Base-by-base conservation (phyloP, 2,797 vertebrate genomes). In the Nyctalus aviator region DNA sequence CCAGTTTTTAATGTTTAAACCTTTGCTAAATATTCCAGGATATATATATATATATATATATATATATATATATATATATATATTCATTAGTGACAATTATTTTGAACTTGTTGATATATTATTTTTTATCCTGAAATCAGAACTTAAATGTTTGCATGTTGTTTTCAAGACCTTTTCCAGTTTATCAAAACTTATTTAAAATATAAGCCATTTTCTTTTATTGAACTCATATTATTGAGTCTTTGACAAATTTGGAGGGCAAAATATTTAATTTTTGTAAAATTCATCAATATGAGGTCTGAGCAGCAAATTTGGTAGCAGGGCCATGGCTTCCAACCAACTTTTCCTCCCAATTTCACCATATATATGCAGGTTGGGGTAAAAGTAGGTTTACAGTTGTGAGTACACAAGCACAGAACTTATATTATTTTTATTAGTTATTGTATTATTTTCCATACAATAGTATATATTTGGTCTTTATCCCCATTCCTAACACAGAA, bases 121-220 rank as follows among this genome's bases (percentile, higher is more conserved):
- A 59, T 90, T 90, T 90, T 62, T 15, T n/a, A 75, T 75, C 12
- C 44, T 95, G 10, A 93, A 71, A 53, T 91, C 4, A 91, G 27
- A 89, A 84, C 1, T 3, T 91, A 57, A 46, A 44, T 78, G 68
- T 76, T 84, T 93, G 76, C 69, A 71, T 71, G 37, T 37, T 75
- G 7, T 55, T 92, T 88, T 72, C 11, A 69, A 95, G n/a, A 37
- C 15, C 27, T 48, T 76, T 73, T 84, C 15, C 6, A 90, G 10
- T 77, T 89, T 77, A 66, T 50, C 10, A 83, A 86, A 62, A 64
- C 30, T 30, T 2, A 71, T 64, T 75, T 66, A 46, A 82, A 78
- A 71, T 71, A 71, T 55, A 84, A 2, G 3, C 72, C 5, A 50
- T 37, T 88, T 88, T 92, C 18, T 69, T 27, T 85, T 77, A 44